phyloP scores from a whole-genome alignment of 1,140 invertebrate genomes.

The Orius insidiosus region DNA sequence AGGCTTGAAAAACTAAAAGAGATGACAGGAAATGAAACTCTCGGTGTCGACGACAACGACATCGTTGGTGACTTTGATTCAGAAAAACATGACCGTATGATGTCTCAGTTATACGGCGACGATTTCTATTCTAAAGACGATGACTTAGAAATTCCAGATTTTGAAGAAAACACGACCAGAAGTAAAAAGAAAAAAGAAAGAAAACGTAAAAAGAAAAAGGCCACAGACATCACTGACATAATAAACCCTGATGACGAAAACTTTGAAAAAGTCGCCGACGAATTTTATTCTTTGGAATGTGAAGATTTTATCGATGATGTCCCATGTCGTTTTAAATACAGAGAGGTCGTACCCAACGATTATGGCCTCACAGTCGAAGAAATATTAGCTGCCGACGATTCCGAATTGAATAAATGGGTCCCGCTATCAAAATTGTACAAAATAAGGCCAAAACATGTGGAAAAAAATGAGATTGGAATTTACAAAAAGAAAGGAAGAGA shows the following conservation, averaged over 20 bases:
- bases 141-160: constrained; percentile 6
- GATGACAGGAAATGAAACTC: constrained; percentile 67
- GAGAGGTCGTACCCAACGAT: constrained; percentile 71
- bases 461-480: constrained; percentile 58
- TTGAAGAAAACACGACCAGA: constrained; percentile 12
- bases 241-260: constrained; percentile 54
- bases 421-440: constrained; percentile 80
- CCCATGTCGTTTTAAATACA: constrained; percentile 86
- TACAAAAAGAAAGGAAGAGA: constrained; percentile 61
- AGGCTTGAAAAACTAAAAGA: constrained; percentile 76
- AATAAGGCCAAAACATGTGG: constrained; percentile 55
- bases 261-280: constrained; percentile 79
- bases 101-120: constrained; percentile 73
- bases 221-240: constrained; percentile 23
- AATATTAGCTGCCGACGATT: constrained; percentile 76
- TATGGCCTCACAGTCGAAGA: constrained; percentile 85
- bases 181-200: constrained; percentile 22
- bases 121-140: constrained; percentile 50
- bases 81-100: constrained; percentile 66
- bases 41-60: constrained; percentile 33
- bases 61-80: constrained; percentile 88
- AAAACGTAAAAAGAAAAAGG: constrained; percentile 37
- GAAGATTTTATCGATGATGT: constrained; percentile 86
- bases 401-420: constrained; percentile 87
- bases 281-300: constrained; percentile 86